Evolutionary conservation across 2,797 vertebrate species (phyloP).

Genomic region (Karalla daura): DNA sequence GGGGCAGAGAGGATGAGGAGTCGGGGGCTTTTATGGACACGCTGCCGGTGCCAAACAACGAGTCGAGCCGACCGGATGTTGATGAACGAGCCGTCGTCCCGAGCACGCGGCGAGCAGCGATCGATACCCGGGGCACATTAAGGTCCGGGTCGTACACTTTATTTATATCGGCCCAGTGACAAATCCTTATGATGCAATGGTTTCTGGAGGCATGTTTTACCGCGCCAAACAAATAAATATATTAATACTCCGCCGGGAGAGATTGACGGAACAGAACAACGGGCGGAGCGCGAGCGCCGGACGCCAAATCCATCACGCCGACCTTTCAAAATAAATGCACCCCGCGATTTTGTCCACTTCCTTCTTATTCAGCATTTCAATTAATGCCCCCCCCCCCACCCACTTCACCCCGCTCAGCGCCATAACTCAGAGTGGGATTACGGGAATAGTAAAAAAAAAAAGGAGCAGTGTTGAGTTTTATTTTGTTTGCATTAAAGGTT

Average conservation of each 20-base stretch:
- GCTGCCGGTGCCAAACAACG: slow-evolving; percentile 74
- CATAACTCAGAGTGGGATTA: slow-evolving; percentile 74
- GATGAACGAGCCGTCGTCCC: slow-evolving; percentile 72
- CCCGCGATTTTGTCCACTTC: slow-evolving; percentile 77
- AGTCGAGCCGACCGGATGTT: slow-evolving; percentile 75
- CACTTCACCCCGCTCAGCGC: slow-evolving; percentile 56
- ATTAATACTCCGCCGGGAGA: slow-evolving; percentile 67
- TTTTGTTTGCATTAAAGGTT: slow-evolving; percentile 69
- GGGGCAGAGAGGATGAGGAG: slow-evolving; percentile 71
- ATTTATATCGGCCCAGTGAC: slow-evolving; percentile 84
- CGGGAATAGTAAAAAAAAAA: no score
- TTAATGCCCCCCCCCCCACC: slow-evolving; percentile 65
- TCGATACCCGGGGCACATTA: slow-evolving; percentile 84
- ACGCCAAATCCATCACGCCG: slow-evolving; percentile 79
- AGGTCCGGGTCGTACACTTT: slow-evolving; percentile 80
- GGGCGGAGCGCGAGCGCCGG: slow-evolving; percentile 71
- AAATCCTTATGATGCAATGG: slow-evolving; percentile 82
- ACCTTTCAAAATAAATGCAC: slow-evolving; percentile 79
- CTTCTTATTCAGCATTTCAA: slow-evolving; percentile 81
- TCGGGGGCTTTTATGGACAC: slow-evolving; percentile 77
- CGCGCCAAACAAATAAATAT: slow-evolving; percentile 76
- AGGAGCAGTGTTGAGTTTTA: slow-evolving; percentile 30
- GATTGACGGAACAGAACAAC: slow-evolving; percentile 80
- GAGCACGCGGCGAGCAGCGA: slow-evolving; percentile 76
- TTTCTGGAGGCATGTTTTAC: slow-evolving; percentile 69